Evolutionary conservation across 2,113 vertebrate genomes (phyloP), one percentile per base, ranked within the genome.

Genomic region (Entomyzon cyanotis): DNA sequence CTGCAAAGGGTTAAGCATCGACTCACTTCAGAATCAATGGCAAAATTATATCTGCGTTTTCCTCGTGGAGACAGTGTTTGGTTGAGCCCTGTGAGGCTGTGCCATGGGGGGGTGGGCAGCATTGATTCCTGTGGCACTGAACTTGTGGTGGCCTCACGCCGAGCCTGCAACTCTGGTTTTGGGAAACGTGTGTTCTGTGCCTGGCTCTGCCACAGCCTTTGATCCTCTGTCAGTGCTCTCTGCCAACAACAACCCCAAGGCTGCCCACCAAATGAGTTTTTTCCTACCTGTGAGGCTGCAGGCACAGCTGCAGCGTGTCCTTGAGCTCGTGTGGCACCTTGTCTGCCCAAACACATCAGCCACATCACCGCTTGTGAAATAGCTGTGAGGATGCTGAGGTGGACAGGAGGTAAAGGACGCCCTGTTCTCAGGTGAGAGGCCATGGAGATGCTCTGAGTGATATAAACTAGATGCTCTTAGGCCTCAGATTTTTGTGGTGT

Each of bases 291-390:
- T 27, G 71, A 88, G 41, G 28, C 76, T 70, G 24, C 25, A 65
- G 42, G 46, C 20, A 25, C 37, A 31, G 58, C 22, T 50, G 67
- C 18, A 73, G 37, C 0, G 0, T 31, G 37, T 46, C 39, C 86
- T 63, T 80, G 73, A 86, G 50, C 59, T 90, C 20, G 2, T 0
- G 9, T 52, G 70, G 44, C 25, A 15, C 71, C 79, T 44, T 46
- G 52, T 68, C 58, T 83, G 78, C 65, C 41, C 25, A 15, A 47
- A 76, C 23, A 6, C 23, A 24, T 39, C 39, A 44, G 28, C 59
- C 15, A 1, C 6, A 19, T 69, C 50, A 28, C 42, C 27, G 8
- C 0, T 0, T 13, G 3, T 8, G 58, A 28, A 82, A 33, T 35
- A n/a, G 16, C 47, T 44, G 42, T 23, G 35, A 53, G 46, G 87